phyloP scores from a whole-genome alignment of 2,888 invertebrate genomes.

The Harpalus rufipes region DNA sequence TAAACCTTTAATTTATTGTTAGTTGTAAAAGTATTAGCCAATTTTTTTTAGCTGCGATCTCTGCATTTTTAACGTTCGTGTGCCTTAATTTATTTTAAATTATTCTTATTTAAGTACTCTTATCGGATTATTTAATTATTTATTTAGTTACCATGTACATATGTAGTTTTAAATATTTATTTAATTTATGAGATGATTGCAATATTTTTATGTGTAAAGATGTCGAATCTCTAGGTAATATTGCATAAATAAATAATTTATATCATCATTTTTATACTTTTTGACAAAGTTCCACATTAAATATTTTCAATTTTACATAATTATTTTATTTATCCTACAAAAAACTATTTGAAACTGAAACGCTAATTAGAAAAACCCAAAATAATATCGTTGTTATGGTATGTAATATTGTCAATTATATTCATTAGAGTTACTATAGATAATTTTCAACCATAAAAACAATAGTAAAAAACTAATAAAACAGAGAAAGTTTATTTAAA shows the following conservation, averaged over 20 bases:
- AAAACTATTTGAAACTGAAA: conserved; percentile 14
- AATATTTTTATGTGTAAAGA: not conserved
- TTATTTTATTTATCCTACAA: conserved; percentile 47
- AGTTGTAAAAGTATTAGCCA: conserved; percentile 19
- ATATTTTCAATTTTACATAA: conserved; percentile 49
- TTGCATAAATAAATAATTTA: not conserved
- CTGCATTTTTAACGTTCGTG: conserved; percentile 4
- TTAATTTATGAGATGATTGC: conserved; percentile 50
- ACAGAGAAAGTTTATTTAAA: not conserved
- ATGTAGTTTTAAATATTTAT: conserved; percentile 52
- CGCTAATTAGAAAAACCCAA: conserved; percentile 44
- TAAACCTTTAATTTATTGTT: conserved; percentile 39
- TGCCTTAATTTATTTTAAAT: conserved; percentile 63
- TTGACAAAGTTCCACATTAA: conserved; percentile 32
- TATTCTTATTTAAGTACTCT: conserved; percentile 54
- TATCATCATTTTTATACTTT: conserved; percentile 48
- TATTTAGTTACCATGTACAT: conserved; percentile 56
- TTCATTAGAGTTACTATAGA: conserved; percentile 38
- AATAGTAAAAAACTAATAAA: conserved; percentile 8
- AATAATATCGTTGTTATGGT: conserved; percentile 20
- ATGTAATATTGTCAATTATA: conserved; percentile 40
- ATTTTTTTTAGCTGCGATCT: conserved; percentile 30
- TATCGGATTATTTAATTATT: conserved; percentile 49
- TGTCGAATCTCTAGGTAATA: not conserved
- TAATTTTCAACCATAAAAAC: conserved; percentile 21